These are phyloP conservation scores for Heliconius ismenius DNA, from an alignment of 2,888 invertebrate species.

Conservation along the genomic window DNA sequence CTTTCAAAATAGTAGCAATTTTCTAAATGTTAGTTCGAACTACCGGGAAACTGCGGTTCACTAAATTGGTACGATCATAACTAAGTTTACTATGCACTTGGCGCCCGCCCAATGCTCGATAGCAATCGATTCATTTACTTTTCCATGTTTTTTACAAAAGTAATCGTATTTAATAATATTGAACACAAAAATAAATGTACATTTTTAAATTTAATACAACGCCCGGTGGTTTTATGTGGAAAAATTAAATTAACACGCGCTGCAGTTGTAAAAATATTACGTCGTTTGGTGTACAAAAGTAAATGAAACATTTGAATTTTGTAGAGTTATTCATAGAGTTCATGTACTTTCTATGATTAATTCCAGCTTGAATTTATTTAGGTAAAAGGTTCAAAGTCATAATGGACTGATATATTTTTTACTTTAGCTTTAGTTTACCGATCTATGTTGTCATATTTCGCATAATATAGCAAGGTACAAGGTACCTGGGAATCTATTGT, in stretches of 20 bases:
- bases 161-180: slow-evolving; percentile 6
- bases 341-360: background rate
- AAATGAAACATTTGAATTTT: slow-evolving; percentile 7
- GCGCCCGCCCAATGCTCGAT: slow-evolving; percentile 72
- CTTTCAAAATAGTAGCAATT: slow-evolving; percentile 28
- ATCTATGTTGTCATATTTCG: too few relatives aligned
- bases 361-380: background rate
- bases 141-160: slow-evolving; percentile 48
- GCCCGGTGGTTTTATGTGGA: background rate
- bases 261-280: slow-evolving; percentile 1
- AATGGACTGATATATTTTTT: too few relatives aligned
- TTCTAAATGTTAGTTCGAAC: slow-evolving; percentile 34
- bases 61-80: slow-evolving; percentile 51
- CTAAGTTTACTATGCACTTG: slow-evolving; percentile 71
- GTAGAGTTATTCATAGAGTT: background rate
- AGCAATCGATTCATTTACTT: slow-evolving; percentile 65
- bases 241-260: slow-evolving; percentile 10
- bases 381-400: background rate
- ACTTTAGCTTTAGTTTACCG: too few relatives aligned
- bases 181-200: background rate
- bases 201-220: slow-evolving; percentile 1
- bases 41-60: slow-evolving; percentile 34
- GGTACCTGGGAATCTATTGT: too few relatives aligned
- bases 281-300: background rate
- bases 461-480: too few relatives aligned